These are phyloP conservation scores for Melanostoma mellinum DNA, from an alignment of 2,888 invertebrate species.

Conservation along the genomic window DNA sequence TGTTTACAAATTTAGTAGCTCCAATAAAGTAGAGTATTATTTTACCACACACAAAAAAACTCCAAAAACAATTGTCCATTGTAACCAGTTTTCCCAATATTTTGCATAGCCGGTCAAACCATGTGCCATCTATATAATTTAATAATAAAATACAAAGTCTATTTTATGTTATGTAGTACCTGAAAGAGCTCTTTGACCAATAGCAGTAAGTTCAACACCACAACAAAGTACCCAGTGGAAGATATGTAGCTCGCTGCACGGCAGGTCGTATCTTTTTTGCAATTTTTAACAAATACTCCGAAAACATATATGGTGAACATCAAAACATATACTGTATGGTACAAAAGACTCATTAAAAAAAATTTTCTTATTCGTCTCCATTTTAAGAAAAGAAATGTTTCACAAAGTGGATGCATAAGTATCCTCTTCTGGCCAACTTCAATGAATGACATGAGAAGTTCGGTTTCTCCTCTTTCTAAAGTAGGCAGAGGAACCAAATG, in stretches of 20 bases:
- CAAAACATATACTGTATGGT: conserved; percentile 89
- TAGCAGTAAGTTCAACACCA: conserved; percentile 86
- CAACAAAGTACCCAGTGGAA: conserved; percentile 84
- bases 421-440: conserved; percentile 91
- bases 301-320: conserved; percentile 89
- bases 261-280: conserved; percentile 77
- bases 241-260: conserved; percentile 77
- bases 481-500: conserved; percentile 84
- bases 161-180: conserved; percentile 62
- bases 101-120: conserved; percentile 88
- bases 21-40: neutral
- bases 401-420: conserved; percentile 91
- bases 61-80: conserved; percentile 89
- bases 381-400: conserved; percentile 92
- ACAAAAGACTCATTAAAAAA: conserved; percentile 90
- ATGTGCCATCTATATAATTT: conserved; percentile 85
- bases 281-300: conserved; percentile 82
- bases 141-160: neutral
- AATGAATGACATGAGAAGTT: conserved; percentile 87
- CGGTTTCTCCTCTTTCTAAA: conserved; percentile 86
- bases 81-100: conserved; percentile 93
- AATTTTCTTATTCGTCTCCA: conserved; percentile 92
- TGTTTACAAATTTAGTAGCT: neutral
- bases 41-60: conserved; percentile 87
- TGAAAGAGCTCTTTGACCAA: conserved; percentile 87